These are phyloP conservation scores for Gerris buenoi DNA, from an alignment of 1,140 invertebrate genomes.

Conservation along the genomic window DNA sequence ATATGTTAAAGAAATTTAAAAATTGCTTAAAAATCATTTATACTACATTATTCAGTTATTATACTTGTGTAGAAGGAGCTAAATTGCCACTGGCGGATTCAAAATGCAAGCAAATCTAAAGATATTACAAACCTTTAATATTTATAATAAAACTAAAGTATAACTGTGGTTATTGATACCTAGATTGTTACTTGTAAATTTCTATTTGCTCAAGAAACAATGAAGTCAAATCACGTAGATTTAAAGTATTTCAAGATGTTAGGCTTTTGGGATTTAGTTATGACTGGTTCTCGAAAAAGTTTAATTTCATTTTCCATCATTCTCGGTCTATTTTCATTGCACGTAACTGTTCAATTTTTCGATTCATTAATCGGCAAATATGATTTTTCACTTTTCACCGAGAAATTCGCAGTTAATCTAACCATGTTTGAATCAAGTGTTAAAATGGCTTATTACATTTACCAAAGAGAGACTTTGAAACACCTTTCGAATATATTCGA, in stretches of 20 bases:
- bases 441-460: constrained; percentile 14
- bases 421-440: constrained; percentile 12
- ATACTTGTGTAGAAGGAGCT: no score
- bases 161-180: no score
- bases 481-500: constrained; percentile 2
- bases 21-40: no score
- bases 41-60: no score
- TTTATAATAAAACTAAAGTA: no score
- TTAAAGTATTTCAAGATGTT: constrained; percentile 9
- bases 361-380: constrained; percentile 6
- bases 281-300: not conserved
- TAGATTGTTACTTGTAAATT: no score
- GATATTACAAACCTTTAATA: no score
- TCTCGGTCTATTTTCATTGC: not conserved
- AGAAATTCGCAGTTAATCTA: constrained; percentile 16
- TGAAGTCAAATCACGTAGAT: not conserved
- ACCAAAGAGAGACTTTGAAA: not conserved
- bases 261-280: constrained; percentile 10
- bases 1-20: no score
- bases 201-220: not conserved
- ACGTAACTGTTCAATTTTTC: constrained; percentile 6
- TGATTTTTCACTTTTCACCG: constrained; percentile 12
- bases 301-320: not conserved
- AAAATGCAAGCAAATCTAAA: no score
- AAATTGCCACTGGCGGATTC: no score